A percentile compares a stretch with the other conserved stretches of the same genome.
Evolutionary conservation across 1,140 invertebrate genomes (phyloP).

Genomic region (Phymastichus coffea): DNA sequence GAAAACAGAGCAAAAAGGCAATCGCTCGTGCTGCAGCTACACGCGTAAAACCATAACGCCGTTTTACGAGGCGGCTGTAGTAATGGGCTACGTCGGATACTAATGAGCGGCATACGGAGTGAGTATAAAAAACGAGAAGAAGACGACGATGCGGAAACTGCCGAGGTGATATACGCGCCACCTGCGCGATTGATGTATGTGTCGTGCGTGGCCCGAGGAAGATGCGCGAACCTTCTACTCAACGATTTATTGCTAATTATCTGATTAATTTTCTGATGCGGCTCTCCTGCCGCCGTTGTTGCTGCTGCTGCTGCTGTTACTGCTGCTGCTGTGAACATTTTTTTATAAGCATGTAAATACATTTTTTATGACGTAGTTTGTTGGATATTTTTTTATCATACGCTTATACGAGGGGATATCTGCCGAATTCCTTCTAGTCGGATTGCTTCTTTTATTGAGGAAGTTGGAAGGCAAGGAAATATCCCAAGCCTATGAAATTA

Average conservation of each 20-base stretch:
- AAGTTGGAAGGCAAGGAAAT: no score
- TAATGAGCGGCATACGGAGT: constrained; percentile 1
- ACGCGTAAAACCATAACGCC: neutral
- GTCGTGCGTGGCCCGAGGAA: neutral
- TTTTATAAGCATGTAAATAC: no score
- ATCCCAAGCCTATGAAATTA: no score
- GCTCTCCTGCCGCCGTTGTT: no score
- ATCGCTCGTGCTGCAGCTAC: neutral
- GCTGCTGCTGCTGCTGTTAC: no score
- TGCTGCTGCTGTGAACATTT: no score
- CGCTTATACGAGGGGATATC: no score
- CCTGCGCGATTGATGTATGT: neutral
- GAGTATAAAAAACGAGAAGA: neutral
- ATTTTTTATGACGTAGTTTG: no score
- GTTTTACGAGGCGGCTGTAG: constrained; percentile 1
- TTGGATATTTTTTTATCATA: no score
- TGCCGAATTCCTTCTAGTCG: no score
- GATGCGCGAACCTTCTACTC: neutral
- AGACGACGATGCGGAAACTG: constrained; percentile 9
- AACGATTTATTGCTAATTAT: constrained; percentile 25
- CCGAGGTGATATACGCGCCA: constrained; percentile 13
- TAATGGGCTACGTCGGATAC: constrained; percentile 4
- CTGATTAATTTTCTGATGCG: constrained; percentile 15
- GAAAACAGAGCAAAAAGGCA: neutral
- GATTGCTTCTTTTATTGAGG: no score